Base-by-base conservation (phyloP, 2,797 vertebrate species). In the Pipistrellus kuhlii region DNA sequence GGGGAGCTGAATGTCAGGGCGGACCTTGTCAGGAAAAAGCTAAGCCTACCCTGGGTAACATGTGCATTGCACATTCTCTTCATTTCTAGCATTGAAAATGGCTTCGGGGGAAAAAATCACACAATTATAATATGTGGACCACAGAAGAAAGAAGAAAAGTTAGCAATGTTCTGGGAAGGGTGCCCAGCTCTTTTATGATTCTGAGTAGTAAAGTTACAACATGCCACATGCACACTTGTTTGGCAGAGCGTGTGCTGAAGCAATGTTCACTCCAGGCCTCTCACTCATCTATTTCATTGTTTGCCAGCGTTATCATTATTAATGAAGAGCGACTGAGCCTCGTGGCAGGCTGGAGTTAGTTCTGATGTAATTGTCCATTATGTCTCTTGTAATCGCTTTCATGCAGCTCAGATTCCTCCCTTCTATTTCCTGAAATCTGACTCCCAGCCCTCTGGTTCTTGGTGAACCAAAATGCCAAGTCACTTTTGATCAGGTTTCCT, bases 41-140 rank as follows among this genome's bases (percentile, higher is more conserved):
- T 5, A 18, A 13, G 62, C 57, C 96, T 96, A 94, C 81, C 77
- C 90, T 90, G 94, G 69, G 83, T 7, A 95, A 71, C 82, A 95
- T 85, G 14, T 78, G 77, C 89, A 41, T 59, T 80, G 88, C 8
- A 23, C 87, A 83, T 57, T 96, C 77, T 96, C 32, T 48, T 81
- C 77, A 93, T 83, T 95, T 87, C 97, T 95, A 96, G 97, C 94
- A 77, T 95, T 96, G 97, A 97, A 97, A 95, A 96, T 94, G 96
- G 88, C 83, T 95, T 93, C 86, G 89, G 91, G 13, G 73, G 85
- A 83, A 75, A 85, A 93, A 90, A 76, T 78, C 85, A 90, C 90
- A 88, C 88, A 90, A 85, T 95, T 97, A 95, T 94, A 96, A 95
- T 94, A 95, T 94, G 90, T 95, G 87, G 95, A 85, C 96, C 90